Percentiles rank a stretch among this genome's conserved stretches.
phyloP scores from a whole-genome alignment of 1,140 invertebrate species.

The Ganaspis sp. region DNA sequence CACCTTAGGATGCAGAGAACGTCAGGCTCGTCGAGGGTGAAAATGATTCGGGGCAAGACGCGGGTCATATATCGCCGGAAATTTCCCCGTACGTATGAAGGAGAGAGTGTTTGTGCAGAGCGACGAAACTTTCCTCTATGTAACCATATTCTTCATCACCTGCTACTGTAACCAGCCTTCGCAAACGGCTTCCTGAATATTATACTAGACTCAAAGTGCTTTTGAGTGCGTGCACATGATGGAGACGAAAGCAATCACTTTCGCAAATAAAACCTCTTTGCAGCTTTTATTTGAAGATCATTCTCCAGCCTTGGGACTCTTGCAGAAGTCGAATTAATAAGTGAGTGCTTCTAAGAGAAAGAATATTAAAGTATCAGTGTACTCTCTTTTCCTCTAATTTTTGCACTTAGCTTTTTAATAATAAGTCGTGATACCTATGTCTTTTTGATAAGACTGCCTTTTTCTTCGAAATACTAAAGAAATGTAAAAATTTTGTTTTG shows the following conservation, averaged over 20 bases:
- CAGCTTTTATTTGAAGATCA: constrained; percentile 21
- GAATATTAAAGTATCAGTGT: not conserved
- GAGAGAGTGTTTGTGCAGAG: not conserved
- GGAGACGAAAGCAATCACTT: constrained; percentile 24
- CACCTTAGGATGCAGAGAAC: constrained; percentile 17
- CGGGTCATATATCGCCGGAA: constrained; percentile 24
- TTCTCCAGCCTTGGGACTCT: not conserved
- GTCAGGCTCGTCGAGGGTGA: constrained; percentile 26
- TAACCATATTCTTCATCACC: constrained; percentile 28
- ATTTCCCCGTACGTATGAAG: not conserved
- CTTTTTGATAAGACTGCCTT: too few relatives aligned
- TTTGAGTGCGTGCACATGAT: constrained; percentile 15
- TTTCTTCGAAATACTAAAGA: not conserved
- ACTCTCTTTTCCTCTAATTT: not conserved
- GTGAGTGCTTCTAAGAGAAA: constrained; percentile 1
- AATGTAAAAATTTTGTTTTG: too few relatives aligned
- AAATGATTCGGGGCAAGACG: constrained; percentile 22
- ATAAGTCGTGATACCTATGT: too few relatives aligned
- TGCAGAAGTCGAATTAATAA: not conserved
- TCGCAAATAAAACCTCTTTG: not conserved
- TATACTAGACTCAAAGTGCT: constrained; percentile 22
- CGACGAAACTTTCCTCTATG: constrained; percentile 18
- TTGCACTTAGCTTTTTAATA: not conserved
- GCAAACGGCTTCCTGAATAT: constrained; percentile 24
- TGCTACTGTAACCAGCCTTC: constrained; percentile 23